Evolutionary conservation across 2,113 vertebrate genomes (phyloP).

Genomic region (Vireo altiloquus): DNA sequence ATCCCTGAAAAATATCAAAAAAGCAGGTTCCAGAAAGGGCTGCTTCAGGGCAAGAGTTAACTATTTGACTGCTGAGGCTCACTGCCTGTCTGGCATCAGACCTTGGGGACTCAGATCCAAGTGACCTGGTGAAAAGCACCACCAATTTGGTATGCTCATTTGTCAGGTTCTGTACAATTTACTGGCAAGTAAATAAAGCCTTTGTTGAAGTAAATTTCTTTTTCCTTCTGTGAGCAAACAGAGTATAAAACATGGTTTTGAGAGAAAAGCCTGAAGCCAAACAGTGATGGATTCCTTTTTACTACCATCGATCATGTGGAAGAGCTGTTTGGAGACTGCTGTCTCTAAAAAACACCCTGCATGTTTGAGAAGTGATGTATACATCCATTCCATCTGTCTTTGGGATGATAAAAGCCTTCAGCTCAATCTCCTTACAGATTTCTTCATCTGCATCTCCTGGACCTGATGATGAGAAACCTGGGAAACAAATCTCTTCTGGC

Average conservation of each 20-base stretch:
- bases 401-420: not conserved
- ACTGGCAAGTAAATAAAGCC: not conserved
- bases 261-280: not conserved
- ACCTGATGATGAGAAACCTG: not conserved
- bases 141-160: not conserved
- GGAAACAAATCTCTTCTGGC: not conserved
- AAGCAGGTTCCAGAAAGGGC: not conserved
- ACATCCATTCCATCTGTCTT: not conserved
- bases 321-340: not conserved
- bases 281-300: not conserved
- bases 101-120: rapidly evolving
- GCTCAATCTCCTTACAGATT: not conserved
- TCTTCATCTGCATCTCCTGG: not conserved
- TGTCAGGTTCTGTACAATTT: not conserved
- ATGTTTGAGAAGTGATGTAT: not conserved
- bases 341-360: not conserved
- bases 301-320: not conserved
- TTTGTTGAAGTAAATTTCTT: not conserved
- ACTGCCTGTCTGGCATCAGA: not conserved
- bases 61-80: rapidly evolving
- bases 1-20: not conserved
- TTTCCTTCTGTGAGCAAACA: not conserved
- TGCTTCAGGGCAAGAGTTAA: not conserved
- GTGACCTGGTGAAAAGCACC: not conserved
- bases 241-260: not conserved